Evolutionary conservation across 2,888 invertebrate genomes (phyloP), one percentile per base, ranked within the genome.

Genomic region (Octodonta nipae): DNA sequence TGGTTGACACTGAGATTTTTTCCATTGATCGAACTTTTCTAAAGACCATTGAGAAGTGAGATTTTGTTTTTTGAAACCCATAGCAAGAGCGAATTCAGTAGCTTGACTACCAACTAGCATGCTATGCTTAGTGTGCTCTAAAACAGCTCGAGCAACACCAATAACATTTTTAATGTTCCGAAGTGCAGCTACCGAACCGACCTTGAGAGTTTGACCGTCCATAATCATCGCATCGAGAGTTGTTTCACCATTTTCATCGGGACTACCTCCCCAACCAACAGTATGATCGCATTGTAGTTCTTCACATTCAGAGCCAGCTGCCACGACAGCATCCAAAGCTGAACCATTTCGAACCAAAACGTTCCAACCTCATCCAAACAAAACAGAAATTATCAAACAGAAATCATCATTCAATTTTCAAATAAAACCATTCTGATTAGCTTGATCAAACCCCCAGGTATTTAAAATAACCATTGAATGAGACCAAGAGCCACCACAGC

Each of bases 191-290:
- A 96, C 89, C 1, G 87, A 85, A 2, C 96, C 96, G 40, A n/a
- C n/a, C n/a, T n/a, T n/a, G n/a, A n/a, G n/a, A n/a, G n/a, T n/a
- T 32, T 67, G 88, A 87, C 96, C 96, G 66, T 98, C 92, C 82
- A 98, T 93, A 26, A 98, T 76, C 67, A 98, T 71, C 2, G 96
- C 93, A 66, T 98, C 96, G 15, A 96, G 66, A 2, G 95, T 92
- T 0, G 91, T 92, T 64, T 96, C 95, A 11, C 95, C 91, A 52
- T 72, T 68, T 66, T 98, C 96, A 67, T 95, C 92, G 0, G 96
- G 96, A 49, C 86, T 88, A 4, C 92, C 92, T 3, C 96, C 96
- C 61, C 69, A 96, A 0, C 96, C 96, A 0, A 98, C 96, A 1
- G 91, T 89, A 3, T 76, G 75, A 56, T 89, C 87, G 60, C 95